These are phyloP conservation scores for Turritopsis dohrnii DNA, from an alignment of 30 jellyfish, hydroid and myxozoan genomes.

Conservation along the genomic window DNA sequence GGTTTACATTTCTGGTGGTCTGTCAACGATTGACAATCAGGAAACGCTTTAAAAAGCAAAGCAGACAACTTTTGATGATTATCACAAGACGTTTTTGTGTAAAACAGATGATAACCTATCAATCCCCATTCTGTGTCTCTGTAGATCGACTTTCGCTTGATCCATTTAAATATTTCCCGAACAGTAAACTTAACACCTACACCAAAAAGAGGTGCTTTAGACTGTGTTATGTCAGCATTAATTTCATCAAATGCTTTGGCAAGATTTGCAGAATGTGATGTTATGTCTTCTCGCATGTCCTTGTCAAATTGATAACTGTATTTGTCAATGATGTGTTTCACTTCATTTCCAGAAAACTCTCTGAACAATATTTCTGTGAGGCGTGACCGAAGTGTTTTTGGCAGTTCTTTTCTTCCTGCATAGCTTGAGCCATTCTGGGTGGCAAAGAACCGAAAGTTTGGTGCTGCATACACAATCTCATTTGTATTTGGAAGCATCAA, in stretches of 20 bases:
- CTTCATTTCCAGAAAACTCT: conserved; percentile 6
- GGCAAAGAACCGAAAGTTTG: conserved; percentile 20
- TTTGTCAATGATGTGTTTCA: background rate
- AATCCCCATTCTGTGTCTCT: background rate
- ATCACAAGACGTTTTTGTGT: background rate
- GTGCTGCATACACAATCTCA: background rate
- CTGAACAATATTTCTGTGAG: background rate
- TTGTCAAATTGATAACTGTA: background rate
- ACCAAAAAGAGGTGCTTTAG: conserved; percentile 6
- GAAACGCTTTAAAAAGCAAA: background rate
- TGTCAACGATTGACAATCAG: background rate
- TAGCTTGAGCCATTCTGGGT: conserved; percentile 15
- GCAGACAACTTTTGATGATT: background rate
- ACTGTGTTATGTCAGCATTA: background rate
- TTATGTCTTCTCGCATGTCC: background rate
- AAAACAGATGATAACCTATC: conserved; percentile 1
- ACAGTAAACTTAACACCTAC: conserved; percentile 1
- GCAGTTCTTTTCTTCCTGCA: conserved; percentile 19
- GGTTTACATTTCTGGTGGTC: background rate
- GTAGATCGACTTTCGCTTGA: conserved; percentile 7
- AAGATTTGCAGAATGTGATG: conserved; percentile 6
- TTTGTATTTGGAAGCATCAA: conserved; percentile 2
- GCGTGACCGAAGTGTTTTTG: conserved; percentile 14
- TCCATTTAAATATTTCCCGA: conserved; percentile 19
- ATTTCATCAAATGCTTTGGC: background rate